Base-by-base conservation (phyloP, 2,888 invertebrate genomes). In the Caenorhabditis virilis region DNA sequence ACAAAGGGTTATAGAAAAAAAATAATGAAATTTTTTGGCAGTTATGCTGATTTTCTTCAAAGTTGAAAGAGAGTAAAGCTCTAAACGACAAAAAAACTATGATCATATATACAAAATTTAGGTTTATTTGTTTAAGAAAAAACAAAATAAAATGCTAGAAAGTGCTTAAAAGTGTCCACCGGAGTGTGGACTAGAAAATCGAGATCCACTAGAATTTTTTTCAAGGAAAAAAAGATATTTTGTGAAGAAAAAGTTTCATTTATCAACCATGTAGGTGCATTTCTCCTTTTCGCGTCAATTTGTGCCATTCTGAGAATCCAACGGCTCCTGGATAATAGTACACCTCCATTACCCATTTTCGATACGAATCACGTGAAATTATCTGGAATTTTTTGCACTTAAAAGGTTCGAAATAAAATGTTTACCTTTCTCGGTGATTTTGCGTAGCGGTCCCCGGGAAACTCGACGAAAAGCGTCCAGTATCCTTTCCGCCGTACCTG, bases 381-480 rank as follows among this genome's bases (percentile, higher is more conserved):
- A 81, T 79, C 77, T 76, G 61, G 11, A 70, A 67, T 25, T 39
- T 30, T 6, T 7, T 13, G 1, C 6, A 30, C 30, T 30, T 9
- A 30, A 30, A 36, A 36, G 15, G n/a, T 13, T 13, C 7, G n/a
- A n/a, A 36, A 43, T n/a, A n/a, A n/a, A n/a, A n/a, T n/a, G n/a
- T 15, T 41, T 18, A 75, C 75, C 49, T 82, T 82, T 55, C 78
- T 62, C 3, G 79, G 82, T 15, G 78, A 80, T 51, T 76, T 77
- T 7, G 77, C 78, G 46, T 78, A 81, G 22, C 81, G 72, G 67
- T 81, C 80, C 26, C 76, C 72, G n/a, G 82, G 82, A 49, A 82
- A 82, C 52, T 82, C 82, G 51, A 82, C 82, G 53, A 82, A 82
- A 39, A 82, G 57, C 26, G 82, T 82, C 82, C 82, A 82, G 54